Evolutionary conservation across 2,888 invertebrate species (phyloP), one percentile per base, ranked within the genome.

Genomic region (Ecdyonurus torrentis): DNA sequence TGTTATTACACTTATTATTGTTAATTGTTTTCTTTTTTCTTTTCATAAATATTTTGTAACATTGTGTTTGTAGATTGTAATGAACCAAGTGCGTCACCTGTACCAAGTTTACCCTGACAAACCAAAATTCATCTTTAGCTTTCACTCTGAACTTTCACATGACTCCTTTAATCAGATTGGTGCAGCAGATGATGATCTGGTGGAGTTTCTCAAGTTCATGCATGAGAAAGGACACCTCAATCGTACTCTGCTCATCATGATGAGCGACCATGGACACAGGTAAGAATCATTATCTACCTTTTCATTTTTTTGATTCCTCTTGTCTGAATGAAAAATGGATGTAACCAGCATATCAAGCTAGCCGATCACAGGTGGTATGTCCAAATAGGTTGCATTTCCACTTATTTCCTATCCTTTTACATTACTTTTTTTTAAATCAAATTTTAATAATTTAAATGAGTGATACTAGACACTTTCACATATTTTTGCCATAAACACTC

Each of bases 231-330:
- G 85, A 0, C 75, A 83, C 52, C 75, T 93, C 20, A 84, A 93
- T 66, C 83, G 91, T 68, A 91, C 95, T 0, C 71, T 96, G 66
- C 74, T 97, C 0, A 83, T 96, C 63, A 72, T 96, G 2, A 92
- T 96, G 91, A 88, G 92, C 2, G 96, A 97, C 75, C 96, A 97
- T 73, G 96, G 96, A 0, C 86, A 88, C 66, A 85, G 90, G 85
- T 88, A 70, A 69, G 60, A n/a, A n/a, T n/a, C n/a, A n/a, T n/a
- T n/a, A n/a, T n/a, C n/a, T n/a, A n/a, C n/a, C n/a, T n/a, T n/a
- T n/a, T n/a, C n/a, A n/a, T n/a, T n/a, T n/a, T n/a, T n/a, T n/a
- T n/a, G n/a, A n/a, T n/a, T n/a, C n/a, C n/a, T n/a, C n/a, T n/a
- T n/a, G n/a, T n/a, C n/a, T n/a, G n/a, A n/a, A n/a, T n/a, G n/a